Base-by-base conservation (phyloP, 2,888 invertebrate species). In the Orthonychiurus folsomi region DNA sequence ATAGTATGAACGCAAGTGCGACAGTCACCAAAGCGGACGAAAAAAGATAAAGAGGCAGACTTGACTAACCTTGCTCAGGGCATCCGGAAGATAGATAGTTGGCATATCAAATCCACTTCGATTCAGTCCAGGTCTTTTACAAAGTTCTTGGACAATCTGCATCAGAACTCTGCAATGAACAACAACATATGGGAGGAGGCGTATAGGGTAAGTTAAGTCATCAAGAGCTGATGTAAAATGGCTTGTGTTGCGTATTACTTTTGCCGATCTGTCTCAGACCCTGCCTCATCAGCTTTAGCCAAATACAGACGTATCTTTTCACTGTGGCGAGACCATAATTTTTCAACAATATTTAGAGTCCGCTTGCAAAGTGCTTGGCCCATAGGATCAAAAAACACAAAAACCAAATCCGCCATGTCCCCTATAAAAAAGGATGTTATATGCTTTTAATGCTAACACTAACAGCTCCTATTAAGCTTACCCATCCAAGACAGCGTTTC, bases 311-410 rank as follows among this genome's bases (percentile, higher is more conserved):
- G 76, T 72, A 82, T 80, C 62, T 80, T 76, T 23, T 82, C 81
- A 2, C 80, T 77, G 73, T 82, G 80, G 56, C 75, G 76, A 56
- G 77, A 77, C 74, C 78, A 81, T 64, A 83, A 73, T 63, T 76
- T 75, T 74, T 82, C 82, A 2, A 83, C 81, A 47, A 82, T 75
- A 73, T 79, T 79, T 66, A 83, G 72, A 0, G 82, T 83, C 61
- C 82, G 71, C 69, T 81, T 81, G 73, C 82, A 82, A 59, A 83
- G 73, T 2, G 82, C 78, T 74, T 83, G 82, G 24, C 82, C 82
- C 74, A 82, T 82, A 0, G 82, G 82, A 73, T 83, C 82, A 73
- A 83, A 82, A 76, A 83, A 82, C 18, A 82, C 81, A 74, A 82
- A 81, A 60, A 83, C 79, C 66, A 82, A 74, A 72, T 83, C 82